Base-by-base conservation (phyloP, 2,888 invertebrate species). In the Patella ulyssiponensis region DNA sequence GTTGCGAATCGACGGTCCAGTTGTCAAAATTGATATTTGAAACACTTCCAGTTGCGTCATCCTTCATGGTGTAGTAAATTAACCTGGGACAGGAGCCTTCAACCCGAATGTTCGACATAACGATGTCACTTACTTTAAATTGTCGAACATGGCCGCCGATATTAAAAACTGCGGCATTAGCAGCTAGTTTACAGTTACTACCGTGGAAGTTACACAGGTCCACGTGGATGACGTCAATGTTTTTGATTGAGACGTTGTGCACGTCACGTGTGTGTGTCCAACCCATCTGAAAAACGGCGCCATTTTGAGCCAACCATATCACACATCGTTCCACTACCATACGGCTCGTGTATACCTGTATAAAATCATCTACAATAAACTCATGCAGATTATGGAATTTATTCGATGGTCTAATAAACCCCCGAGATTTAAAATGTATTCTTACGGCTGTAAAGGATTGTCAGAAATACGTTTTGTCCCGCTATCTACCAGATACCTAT, bases 261-360 rank as follows among this genome's bases (percentile, higher is more conserved):
- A 77, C 70, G 56, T 77, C 51, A 14, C 78, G 23, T 14, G 44
- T 58, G 7, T 15, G 53, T 76, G 76, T 78, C 80, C 78, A 80
- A 7, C 80, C 78, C 12, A 69, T 64, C 74, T 80, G 80, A 44
- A 80, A 80, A 12, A 80, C 78, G 15, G 80, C 80, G 0, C 80
- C 80, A 72, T 80, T 80, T 58, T 76, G 76, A 27, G 56, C 70
- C 71, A 78, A 78, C 77, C 78, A 80, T 14, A 80, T 51, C 1
- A 80, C 80, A 58, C 75, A 75, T 12, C 76, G 52, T 9, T 53
- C 69, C 4, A 80, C 69, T 4, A 69, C 53, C 51, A 70, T 56
- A 27, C 73, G 64, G 51, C 75, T 71, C 5, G 71, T 75, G 58
- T 80, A 80, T n/a, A 80, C 27, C 79, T 79, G 69, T 17, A 56